Evolutionary conservation across 2,113 vertebrate genomes (phyloP).

Genomic region (Halcyon malimbica): DNA sequence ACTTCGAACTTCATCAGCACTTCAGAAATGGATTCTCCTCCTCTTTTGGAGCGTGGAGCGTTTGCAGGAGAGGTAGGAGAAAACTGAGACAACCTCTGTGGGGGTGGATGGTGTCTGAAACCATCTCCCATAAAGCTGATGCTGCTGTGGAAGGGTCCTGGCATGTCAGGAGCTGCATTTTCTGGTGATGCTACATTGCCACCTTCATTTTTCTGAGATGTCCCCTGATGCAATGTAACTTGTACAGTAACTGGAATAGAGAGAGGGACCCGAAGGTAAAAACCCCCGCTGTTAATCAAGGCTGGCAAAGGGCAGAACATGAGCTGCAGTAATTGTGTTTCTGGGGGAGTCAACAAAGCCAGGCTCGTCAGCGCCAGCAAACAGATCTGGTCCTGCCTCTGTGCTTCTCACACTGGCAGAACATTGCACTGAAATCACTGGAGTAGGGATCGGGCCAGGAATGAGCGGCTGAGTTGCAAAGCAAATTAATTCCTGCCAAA

Average conservation of each 20-base stretch:
- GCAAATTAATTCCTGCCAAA: slow-evolving; percentile 71
- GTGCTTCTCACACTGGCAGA: slow-evolving; percentile 8
- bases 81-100: neutral
- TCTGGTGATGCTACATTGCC: neutral
- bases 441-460: slow-evolving; percentile 51
- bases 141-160: neutral
- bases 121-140: neutral
- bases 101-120: neutral
- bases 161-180: neutral
- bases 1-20: neutral
- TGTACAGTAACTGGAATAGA: neutral
- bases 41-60: neutral
- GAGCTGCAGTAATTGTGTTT: neutral
- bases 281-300: neutral
- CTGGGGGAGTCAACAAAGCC: neutral
- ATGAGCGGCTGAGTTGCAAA: slow-evolving; percentile 70
- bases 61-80: neutral
- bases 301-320: neutral
- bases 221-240: neutral
- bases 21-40: neutral
- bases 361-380: neutral
- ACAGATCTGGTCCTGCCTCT: slow-evolving; percentile 44
- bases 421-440: slow-evolving; percentile 27
- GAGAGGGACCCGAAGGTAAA: neutral
- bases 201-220: neutral